Evolutionary conservation across 1,140 invertebrate genomes (phyloP), one percentile per base, ranked within the genome.

Genomic region (Papilio polyxenes): DNA sequence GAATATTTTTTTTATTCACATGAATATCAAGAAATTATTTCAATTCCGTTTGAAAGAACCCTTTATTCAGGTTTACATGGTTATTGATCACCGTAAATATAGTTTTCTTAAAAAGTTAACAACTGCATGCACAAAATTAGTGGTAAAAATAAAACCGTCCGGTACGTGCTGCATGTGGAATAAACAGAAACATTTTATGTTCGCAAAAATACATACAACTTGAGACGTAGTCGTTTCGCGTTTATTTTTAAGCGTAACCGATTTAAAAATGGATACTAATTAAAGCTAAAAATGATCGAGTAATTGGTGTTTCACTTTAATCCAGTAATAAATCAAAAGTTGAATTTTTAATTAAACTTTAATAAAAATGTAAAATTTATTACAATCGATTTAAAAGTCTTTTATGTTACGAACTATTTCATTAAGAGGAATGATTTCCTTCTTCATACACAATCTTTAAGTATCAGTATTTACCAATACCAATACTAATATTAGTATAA

Each of bases 161-260:
- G 13, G 65, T 69, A 31, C 65, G 65, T 69, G 65, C 65, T 69
- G 65, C 65, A 69, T 69, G 65, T 69, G 65, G 65, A 11, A 69
- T 37, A 69, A 69, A 69, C 65, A 37, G 65, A 69, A 31, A 65
- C 10, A 37, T 69, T 69, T 69, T 69, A 69, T 69, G 65, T 69
- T 69, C 65, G 65, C 65, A 37, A 69, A 69, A 69, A 69, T 69
- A 62, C 59, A 23, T 62, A 23, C 59, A 65, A 69, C 65, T 69
- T 69, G 65, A 69, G 65, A 69, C 65, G 65, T 37, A 23, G 11
- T 37, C 65, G 23, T 69, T 69, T 69, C 23, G 31, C 23, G 23
- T 13, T 69, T 69, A 69, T 69, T 69, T 69, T 69, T 69, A 69
- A 69, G 10, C 31, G 65, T 69, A 69, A 69, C 23, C 10, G 65